phyloP scores from a whole-genome alignment of 1,140 invertebrate genomes.

The Frieseomelitta varia region DNA sequence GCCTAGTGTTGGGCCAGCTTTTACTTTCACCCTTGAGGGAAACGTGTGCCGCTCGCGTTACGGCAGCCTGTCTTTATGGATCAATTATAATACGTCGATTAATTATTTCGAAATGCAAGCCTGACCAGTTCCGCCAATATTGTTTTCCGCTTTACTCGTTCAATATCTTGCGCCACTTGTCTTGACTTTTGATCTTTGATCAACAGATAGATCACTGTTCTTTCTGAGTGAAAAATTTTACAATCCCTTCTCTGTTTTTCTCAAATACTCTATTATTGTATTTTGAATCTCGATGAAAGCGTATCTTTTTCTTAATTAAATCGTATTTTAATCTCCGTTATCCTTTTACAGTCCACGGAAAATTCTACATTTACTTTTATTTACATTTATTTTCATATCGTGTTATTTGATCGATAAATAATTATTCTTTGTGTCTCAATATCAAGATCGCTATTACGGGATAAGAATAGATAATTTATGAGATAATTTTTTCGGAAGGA shows the following conservation, averaged over 20 bases:
- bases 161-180: not conserved
- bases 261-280: too few species aligned
- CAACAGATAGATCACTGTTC: too few species aligned
- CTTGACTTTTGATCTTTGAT: too few species aligned
- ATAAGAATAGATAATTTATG: not conserved
- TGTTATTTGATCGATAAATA: not conserved
- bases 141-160: not conserved
- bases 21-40: slow-evolving; percentile 79
- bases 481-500: not conserved
- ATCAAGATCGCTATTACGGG: not conserved
- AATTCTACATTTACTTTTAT: too few species aligned
- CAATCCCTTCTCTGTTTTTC: not conserved
- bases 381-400: not conserved
- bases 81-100: slow-evolving; percentile 75
- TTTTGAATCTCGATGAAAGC: too few species aligned
- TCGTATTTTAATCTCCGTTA: too few species aligned
- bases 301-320: too few species aligned
- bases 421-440: not conserved
- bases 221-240: not conserved
- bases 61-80: slow-evolving; percentile 74
- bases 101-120: slow-evolving; percentile 71
- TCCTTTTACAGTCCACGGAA: too few species aligned
- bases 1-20: slow-evolving; percentile 60
- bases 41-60: slow-evolving; percentile 72
- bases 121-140: slow-evolving; percentile 9